Evolutionary conservation across 2,797 vertebrate genomes (phyloP), one percentile per base, ranked within the genome.

Genomic region (Aeoliscus strigatus): DNA sequence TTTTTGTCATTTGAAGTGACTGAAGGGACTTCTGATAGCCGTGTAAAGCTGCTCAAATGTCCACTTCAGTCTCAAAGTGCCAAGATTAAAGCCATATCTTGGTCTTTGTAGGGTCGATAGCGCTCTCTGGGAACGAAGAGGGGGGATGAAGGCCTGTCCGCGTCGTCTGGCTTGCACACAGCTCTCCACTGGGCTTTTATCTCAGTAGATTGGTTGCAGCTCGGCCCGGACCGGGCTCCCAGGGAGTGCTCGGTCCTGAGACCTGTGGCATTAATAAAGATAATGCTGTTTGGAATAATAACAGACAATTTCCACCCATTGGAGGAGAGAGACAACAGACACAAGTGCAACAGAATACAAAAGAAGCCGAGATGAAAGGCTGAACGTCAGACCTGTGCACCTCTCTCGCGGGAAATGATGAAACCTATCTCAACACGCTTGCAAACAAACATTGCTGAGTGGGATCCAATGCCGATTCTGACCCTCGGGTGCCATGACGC

Each of bases 261-360:
- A 81, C 81, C 83, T 73, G 79, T 75, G 76, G 75, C 84, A 74
- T 86, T 86, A 84, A 85, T 85, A 82, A 86, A 80, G 71, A 85
- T 82, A 85, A 83, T 85, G 72, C 82, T 86, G 79, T 86, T 88
- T 86, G 85, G 79, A 85, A 87, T 87, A 87, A 87, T 86, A 82
- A 86, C 77, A 61, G 79, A 51, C 83, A 85, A 80, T 86, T 84
- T 73, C 23, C 32, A 39, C 55, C 56, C 56, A 77, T 66, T 72
- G 74, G 75, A 73, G 69, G 44, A 53, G 63, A 74, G 64, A 70
- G 48, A 78, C 69, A 77, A 76, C 77, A 81, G 59, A 78, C 66
- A 47, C 54, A 47, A 73, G 66, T 60, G 73, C 39, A 40, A 62
- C 9, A 10, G 77, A 80, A 82, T 75, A 87, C 77, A 86, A 84